Evolutionary conservation across 2,113 vertebrate genomes (phyloP).

Genomic region (Steatornis caripensis): DNA sequence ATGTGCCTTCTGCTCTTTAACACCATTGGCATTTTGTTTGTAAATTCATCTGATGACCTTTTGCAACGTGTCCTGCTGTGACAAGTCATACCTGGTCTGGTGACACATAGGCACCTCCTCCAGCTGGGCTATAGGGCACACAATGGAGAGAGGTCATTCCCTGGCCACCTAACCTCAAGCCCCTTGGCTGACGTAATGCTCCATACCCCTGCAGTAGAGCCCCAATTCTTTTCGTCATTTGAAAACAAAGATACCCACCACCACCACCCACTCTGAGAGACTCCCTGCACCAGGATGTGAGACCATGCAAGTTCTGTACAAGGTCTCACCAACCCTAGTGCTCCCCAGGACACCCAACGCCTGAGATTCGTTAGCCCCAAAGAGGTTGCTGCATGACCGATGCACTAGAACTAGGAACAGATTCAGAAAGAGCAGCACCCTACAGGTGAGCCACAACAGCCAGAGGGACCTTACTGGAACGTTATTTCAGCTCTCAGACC

Average conservation of each 20-base stretch:
- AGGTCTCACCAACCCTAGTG: neutral
- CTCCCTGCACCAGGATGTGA: neutral
- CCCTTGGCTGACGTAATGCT: neutral
- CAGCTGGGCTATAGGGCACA: neutral
- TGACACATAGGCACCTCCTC: neutral
- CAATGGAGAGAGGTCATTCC: fast-evolving
- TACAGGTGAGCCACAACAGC: neutral
- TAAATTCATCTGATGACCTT: neutral
- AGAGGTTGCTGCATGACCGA: neutral
- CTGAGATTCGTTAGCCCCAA: neutral
- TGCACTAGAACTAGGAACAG: neutral
- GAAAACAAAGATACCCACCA: neutral
- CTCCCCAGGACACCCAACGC: fast-evolving
- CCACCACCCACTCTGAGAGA: fast-evolving
- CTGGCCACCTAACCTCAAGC: neutral
- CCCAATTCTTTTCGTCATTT: neutral
- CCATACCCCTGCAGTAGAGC: neutral
- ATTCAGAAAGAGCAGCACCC: neutral
- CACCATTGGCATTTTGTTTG: neutral
- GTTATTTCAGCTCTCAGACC: neutral
- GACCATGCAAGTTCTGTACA: neutral
- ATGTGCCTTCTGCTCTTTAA: neutral
- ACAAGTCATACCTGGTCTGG: neutral
- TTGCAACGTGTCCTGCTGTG: neutral
- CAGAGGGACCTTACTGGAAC: neutral